Evolutionary conservation across 2,888 invertebrate genomes (phyloP), one percentile per base, ranked within the genome.

Genomic region (Apamea sordens): DNA sequence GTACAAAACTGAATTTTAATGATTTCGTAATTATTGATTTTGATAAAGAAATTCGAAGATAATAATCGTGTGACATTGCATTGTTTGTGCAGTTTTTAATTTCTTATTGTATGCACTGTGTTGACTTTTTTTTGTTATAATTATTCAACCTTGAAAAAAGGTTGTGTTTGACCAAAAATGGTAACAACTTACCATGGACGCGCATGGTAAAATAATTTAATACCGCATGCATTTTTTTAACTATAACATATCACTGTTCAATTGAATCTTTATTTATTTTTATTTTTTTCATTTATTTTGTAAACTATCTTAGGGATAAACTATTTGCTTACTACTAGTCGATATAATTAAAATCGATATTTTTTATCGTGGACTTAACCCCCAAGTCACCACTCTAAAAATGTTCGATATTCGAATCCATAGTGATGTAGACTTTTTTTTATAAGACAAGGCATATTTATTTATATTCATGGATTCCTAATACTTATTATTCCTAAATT

Each of bases 191-290:
- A 91, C 90, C 90, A 89, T 89, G 80, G 68, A 77, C 79, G 71
- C 82, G 91, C 89, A 89, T 90, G 88, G 85, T 85, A 77, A 75
- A 63, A 50, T 71, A 72, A 83, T 89, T 88, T 79, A 83, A 87
- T 75, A 77, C 61, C 87, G 92, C 92, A 91, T 91, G 92, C 84
- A 90, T 91, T 90, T 84, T 80, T 73, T 80, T 70, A 86, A 82
- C 77, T 79, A 67, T 85, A 86, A 89, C 86, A 85, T 88, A 87
- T 84, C 84, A 89, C 76, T 88, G 75, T 90, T 64, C 74, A 80
- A 77, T 82, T 82, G 61, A 77, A 76, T 82, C 72, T 84, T 73
- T 63, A 74, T 81, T 77, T 73, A 67, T 78, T 59, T 56, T 32
- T n/a, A 47, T 68, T 75, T 72, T 47, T 77, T 72, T 64, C 28